These are phyloP conservation scores for Mus caroli DNA, from an alignment of 2,797 vertebrate genomes.

Conservation along the genomic window DNA sequence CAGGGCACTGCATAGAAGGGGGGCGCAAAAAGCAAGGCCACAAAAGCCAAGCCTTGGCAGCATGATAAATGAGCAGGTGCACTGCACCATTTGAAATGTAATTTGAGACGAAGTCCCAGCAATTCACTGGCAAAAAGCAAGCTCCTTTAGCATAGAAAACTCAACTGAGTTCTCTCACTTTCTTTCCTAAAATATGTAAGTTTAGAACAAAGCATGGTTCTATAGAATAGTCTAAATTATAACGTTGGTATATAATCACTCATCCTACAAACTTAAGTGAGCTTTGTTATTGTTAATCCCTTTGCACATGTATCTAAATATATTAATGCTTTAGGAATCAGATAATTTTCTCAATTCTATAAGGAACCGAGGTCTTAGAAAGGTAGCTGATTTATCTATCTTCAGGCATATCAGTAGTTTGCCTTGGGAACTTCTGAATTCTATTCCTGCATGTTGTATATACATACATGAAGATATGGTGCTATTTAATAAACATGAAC, in stretches of 20 bases:
- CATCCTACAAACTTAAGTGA: conserved; percentile 32
- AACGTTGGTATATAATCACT: conserved; percentile 3
- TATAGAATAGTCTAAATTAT: background rate
- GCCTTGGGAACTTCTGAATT: background rate
- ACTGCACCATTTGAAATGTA: conserved; percentile 75
- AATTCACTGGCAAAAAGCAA: background rate
- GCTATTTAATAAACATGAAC: background rate
- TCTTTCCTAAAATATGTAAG: background rate
- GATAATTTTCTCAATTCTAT: background rate
- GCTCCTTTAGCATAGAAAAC: background rate
- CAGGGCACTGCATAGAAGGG: background rate
- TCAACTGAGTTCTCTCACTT: background rate
- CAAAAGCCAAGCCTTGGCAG: conserved; percentile 49
- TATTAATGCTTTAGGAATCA: background rate
- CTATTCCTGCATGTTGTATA: too few relatives aligned
- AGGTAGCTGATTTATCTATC: background rate
- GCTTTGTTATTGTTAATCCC: background rate
- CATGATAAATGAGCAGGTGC: conserved; percentile 74
- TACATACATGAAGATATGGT: background rate
- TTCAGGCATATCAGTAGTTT: background rate
- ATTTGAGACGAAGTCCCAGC: conserved; percentile 43
- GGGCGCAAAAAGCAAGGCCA: background rate
- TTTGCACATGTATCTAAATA: background rate
- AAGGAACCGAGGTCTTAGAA: background rate
- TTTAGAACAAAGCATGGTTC: conserved; percentile 23